Evolutionary conservation across 1,140 invertebrate species (phyloP).

Genomic region (Mya arenaria): DNA sequence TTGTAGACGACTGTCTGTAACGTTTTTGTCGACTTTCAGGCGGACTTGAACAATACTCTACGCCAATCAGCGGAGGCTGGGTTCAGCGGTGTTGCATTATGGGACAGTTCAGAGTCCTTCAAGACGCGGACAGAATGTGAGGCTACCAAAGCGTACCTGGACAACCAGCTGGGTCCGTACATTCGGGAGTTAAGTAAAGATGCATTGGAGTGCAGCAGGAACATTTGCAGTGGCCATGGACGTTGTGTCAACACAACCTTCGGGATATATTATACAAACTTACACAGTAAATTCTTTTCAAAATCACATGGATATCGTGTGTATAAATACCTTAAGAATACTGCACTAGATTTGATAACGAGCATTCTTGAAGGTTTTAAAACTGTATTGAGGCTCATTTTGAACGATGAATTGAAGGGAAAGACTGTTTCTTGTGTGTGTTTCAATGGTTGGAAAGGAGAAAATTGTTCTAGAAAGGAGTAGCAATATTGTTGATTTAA

Average conservation of each 20-base stretch:
- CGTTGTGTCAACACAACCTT: slow-evolving; percentile 20
- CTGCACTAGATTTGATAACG: neutral
- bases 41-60: slow-evolving; percentile 30
- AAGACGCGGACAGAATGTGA: neutral
- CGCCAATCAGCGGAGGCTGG: slow-evolving; percentile 32
- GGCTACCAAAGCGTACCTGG: neutral
- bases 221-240: slow-evolving; percentile 18
- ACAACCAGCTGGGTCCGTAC: slow-evolving; percentile 24
- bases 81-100: slow-evolving; percentile 17
- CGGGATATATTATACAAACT: too few species aligned
- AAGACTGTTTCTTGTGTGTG: neutral
- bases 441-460: neutral
- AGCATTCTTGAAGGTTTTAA: neutral
- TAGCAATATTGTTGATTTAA: too few species aligned
- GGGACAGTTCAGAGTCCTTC: slow-evolving; percentile 40
- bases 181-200: neutral
- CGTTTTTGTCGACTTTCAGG: slow-evolving; percentile 1
- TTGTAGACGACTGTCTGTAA: too few species aligned
- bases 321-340: neutral
- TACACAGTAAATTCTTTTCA: neutral
- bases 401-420: neutral
- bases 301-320: neutral
- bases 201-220: neutral
- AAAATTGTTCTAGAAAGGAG: too few species aligned
- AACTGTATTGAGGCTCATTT: neutral